Evolutionary conservation across 2,888 invertebrate genomes (phyloP), one percentile per base, ranked within the genome.

Genomic region (Hyles lineata): DNA sequence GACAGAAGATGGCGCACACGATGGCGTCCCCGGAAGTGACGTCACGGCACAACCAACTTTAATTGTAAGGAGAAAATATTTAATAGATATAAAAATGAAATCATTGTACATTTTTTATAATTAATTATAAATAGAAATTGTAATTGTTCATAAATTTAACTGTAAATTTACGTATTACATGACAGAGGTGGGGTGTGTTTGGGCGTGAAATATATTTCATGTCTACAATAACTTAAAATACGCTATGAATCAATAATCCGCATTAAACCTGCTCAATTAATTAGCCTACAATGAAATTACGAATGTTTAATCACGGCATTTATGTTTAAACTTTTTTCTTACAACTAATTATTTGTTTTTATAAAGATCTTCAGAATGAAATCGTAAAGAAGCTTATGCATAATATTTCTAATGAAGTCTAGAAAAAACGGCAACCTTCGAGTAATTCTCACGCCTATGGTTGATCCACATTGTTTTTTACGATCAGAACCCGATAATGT

Each of bases 11-110:
- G 83, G 84, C 84, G 83, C 78, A 79, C 79, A 82, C 80, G 76
- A 86, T 82, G 83, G 83, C 81, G 78, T 81, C 79, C 75, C 73
- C 77, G 80, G 82, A 81, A 85, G 81, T 87, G 85, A 86, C 80
- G 81, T 86, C 90, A 87, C 88, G 91, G 91, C 93, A 93, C 93
- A 93, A 94, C 92, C 94, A 93, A 93, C 89, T 87, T 85, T 91
- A 87, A 78, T 81, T 82, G 76, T 90, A 91, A 90, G 89, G 83
- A 88, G 85, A 88, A 92, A 84, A 83, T 93, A 92, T 92, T 92
- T 92, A 92, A 92, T 91, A 91, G 86, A 82, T 84, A 72, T 81
- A 82, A 86, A 87, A 85, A 67, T 67, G 17, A 67, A 89, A 90
- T 86, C 86, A 89, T 89, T 94, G 93, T 94, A 94, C 83, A 93